These are phyloP conservation scores for Thunnus thynnus DNA, from an alignment of 2,113 vertebrate genomes.

Conservation along the genomic window DNA sequence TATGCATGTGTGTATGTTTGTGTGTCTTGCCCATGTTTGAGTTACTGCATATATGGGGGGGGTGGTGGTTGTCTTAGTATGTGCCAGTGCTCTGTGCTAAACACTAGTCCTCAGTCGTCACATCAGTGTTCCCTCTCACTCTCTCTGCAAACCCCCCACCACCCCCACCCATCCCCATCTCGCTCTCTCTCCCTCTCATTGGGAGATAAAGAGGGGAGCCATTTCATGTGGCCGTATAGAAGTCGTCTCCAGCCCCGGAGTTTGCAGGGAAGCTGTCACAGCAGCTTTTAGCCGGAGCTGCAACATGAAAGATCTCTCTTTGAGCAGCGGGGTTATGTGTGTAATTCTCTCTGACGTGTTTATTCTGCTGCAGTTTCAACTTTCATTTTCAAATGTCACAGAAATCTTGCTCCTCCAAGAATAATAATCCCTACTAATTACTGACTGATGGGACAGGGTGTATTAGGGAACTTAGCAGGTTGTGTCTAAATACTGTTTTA, in stretches of 20 bases:
- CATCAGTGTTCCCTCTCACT: slow-evolving; percentile 62
- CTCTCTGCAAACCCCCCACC: slow-evolving; percentile 8
- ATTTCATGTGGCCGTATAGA: slow-evolving; percentile 79
- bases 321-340: slow-evolving; percentile 74
- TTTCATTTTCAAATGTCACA: slow-evolving; percentile 78
- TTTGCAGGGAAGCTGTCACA: slow-evolving; percentile 78
- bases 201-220: slow-evolving; percentile 82
- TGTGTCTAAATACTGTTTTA: slow-evolving; percentile 44
- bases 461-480: slow-evolving; percentile 71
- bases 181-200: slow-evolving; percentile 63
- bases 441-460: slow-evolving; percentile 64
- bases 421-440: slow-evolving; percentile 77
- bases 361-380: slow-evolving; percentile 73
- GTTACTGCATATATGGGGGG: slow-evolving; percentile 30
- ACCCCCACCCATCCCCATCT: slow-evolving; percentile 24
- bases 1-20: slow-evolving; percentile 50
- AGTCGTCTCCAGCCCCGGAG: slow-evolving; percentile 75
- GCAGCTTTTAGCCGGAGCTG: slow-evolving; percentile 76
- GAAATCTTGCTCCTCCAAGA: slow-evolving; percentile 56
- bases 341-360: slow-evolving; percentile 83
- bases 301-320: slow-evolving; percentile 82
- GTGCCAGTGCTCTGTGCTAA: slow-evolving; percentile 76
- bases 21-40: slow-evolving; percentile 61
- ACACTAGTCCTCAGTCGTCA: slow-evolving; percentile 61
- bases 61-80: slow-evolving; percentile 51